Conservation (phyloP, 1,140 invertebrate species). For the Drosophila neocordata region DNA sequence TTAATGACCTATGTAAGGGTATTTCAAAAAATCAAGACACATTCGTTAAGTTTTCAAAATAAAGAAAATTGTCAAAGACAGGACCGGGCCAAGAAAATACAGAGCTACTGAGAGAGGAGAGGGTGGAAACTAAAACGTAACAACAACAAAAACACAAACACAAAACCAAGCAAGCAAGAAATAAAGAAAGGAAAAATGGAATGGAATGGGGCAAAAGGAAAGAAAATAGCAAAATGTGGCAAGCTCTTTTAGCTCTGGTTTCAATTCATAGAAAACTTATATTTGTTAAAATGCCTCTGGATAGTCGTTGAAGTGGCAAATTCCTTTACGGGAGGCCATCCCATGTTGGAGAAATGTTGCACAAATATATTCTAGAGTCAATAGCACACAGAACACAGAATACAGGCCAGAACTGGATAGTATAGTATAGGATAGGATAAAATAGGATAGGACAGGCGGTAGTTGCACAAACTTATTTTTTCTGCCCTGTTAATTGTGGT, state of each 20-base stretch:
- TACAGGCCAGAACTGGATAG: no score
- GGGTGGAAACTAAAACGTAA: constrained; percentile 16
- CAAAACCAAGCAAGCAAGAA: no score
- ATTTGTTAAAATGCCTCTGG: constrained; percentile 57
- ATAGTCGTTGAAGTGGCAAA: constrained; percentile 65
- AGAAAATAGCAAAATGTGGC: constrained; percentile 42
- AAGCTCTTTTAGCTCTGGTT: constrained; percentile 59
- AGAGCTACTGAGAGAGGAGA: background rate
- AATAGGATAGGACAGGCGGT: background rate
- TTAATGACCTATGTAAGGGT: background rate
- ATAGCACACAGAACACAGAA: background rate
- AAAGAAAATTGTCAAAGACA: constrained; percentile 40
- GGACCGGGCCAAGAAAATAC: background rate
- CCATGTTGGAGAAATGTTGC: constrained; percentile 42
- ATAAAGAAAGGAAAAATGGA: constrained; percentile 16
- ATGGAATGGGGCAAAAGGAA: constrained; percentile 6
- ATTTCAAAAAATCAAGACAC: constrained; percentile 44
- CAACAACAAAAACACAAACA: constrained; percentile 15
- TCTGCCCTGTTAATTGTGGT: constrained; percentile 54
- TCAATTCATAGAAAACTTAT: constrained; percentile 66
- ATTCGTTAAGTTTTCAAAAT: constrained; percentile 64
- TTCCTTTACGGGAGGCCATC: constrained; percentile 54
- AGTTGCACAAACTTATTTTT: constrained; percentile 46
- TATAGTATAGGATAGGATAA: background rate
- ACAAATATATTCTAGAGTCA: constrained; percentile 32